phyloP scores from a whole-genome alignment of 2,797 vertebrate species.

The Notoglanidium macrostoma region DNA sequence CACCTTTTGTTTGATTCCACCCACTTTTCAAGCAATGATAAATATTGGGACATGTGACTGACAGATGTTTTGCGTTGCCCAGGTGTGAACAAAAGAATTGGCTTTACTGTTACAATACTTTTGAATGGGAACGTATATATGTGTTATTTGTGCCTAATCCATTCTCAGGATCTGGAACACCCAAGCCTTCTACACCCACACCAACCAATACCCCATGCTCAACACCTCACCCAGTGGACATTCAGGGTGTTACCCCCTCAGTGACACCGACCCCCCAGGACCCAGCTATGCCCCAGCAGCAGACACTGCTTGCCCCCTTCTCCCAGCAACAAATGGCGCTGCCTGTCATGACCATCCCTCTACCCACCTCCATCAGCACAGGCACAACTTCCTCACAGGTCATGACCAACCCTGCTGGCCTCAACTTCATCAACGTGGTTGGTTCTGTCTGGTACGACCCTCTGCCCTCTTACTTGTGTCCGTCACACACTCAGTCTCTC shows the following conservation, averaged over 20 bases:
- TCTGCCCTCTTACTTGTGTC: not conserved
- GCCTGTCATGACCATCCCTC: constrained; percentile 95
- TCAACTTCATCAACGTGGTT: constrained; percentile 97
- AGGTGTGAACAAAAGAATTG: not conserved
- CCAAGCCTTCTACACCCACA: constrained; percentile 96
- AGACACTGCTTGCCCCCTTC: constrained; percentile 86
- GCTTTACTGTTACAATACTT: not conserved
- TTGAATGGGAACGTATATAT: not conserved
- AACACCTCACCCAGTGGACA: constrained; percentile 88
- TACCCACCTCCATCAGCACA: constrained; percentile 86
- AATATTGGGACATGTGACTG: not conserved
- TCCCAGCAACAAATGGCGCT: constrained; percentile 94
- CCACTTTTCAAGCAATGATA: not conserved
- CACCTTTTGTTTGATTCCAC: not conserved
- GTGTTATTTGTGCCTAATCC: not conserved
- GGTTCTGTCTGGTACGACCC: constrained; percentile 89
- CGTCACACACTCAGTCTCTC: not conserved
- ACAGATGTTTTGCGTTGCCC: not conserved
- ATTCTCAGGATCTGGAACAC: constrained; percentile 91
- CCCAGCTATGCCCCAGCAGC: constrained; percentile 83
- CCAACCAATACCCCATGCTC: constrained; percentile 95
- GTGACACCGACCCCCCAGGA: constrained; percentile 86
- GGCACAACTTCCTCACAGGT: constrained; percentile 89
- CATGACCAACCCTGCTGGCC: constrained; percentile 89
- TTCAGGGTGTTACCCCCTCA: constrained; percentile 83